Base-by-base conservation (phyloP, 2,888 invertebrate species). In the Eurois occulta region DNA sequence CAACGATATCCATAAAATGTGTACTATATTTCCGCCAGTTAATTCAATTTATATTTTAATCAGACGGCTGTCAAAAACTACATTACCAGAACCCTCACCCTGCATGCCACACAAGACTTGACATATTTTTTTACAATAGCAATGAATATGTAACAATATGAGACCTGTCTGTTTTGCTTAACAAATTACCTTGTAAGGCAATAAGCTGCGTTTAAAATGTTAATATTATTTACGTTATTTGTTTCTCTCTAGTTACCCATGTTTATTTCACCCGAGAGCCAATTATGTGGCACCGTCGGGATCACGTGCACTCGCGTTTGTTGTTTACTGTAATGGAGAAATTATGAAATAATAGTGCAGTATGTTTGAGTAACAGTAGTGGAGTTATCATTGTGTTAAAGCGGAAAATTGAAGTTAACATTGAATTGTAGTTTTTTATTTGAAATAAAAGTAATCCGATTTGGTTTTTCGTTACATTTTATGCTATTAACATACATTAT, bases 121-220 rank as follows among this genome's bases (percentile, higher is more conserved):
- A 1, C 69, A 64, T 16, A 66, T 62, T 74, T 64, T 67, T 68
- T 32, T 16, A 65, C 28, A 70, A 64, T 8, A 58, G 58, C 66
- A 75, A 72, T 84, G 69, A 85, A 77, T 77, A 85, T 81, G 66
- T 81, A 72, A 77, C 55, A 70, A 67, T 66, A 69, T 24, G 73
- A 60, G 58, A 75, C 16, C 64, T 70, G 65, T 72, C 74, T 72
- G 62, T 76, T 78, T 80, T 84, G 68, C 32, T 55, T 76, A 84
- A 72, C 80, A 80, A 68, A 75, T 80, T 72, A 74, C 66, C 28
- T 74, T 43, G 72, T 75, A 38, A 32, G 16, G 43, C 48, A 43
- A 43, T 72, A 79, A 80, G 62, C 64, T 62, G 13, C 32, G 24
- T 70, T 75, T 69, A 60, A 72, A 84, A 75, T 80, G 38, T 64